Conservation (phyloP, 2,113 vertebrate genomes). For the Heloderma charlesbogerti region DNA sequence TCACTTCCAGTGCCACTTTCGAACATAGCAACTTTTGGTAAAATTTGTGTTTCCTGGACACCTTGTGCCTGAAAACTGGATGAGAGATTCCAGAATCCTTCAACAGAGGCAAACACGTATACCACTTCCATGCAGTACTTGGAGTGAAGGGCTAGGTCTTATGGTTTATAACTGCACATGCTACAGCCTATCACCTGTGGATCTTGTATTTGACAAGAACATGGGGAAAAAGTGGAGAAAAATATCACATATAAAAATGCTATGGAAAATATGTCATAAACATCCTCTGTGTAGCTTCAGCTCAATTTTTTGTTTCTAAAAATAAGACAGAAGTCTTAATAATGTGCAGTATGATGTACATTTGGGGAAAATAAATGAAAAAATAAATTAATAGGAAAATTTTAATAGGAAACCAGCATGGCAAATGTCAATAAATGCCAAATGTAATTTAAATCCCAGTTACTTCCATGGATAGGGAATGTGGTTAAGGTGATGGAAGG, state of each 20-base stretch:
- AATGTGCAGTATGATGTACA: neutral
- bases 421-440: slow-evolving; percentile 4
- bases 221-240: neutral
- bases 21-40: neutral
- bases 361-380: neutral
- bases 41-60: neutral
- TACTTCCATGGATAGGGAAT: neutral
- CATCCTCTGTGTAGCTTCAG: neutral
- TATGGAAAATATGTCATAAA: neutral
- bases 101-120: neutral
- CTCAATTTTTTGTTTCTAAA: neutral
- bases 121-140: neutral
- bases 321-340: neutral
- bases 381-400: neutral
- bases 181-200: neutral
- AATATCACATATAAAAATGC: neutral
- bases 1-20: neutral
- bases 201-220: neutral
- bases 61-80: neutral
- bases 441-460: slow-evolving; percentile 14
- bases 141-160: neutral
- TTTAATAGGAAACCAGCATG: neutral
- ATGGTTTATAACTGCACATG: neutral
- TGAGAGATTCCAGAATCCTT: neutral
- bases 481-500: neutral